Evolutionary conservation across 1,140 invertebrate species (phyloP).

Genomic region (Anadara kagoshimensis): DNA sequence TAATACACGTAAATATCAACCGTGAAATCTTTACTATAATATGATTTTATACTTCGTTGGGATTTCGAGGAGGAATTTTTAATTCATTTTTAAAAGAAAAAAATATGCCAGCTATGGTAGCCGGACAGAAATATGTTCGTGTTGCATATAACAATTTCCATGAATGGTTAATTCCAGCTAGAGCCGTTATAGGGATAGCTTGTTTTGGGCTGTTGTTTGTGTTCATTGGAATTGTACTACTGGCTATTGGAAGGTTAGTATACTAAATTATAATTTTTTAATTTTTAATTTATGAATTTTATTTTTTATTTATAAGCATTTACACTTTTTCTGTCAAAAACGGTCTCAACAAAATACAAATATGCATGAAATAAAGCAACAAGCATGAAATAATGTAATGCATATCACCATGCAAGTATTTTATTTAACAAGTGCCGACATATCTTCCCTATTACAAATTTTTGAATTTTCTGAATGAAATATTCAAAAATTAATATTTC

Average conservation of each 20-base stretch:
- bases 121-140: neutral
- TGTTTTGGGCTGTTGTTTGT: constrained; percentile 7
- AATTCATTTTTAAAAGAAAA: neutral
- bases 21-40: neutral
- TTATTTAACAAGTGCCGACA: no score
- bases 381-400: no score
- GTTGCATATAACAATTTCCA: constrained; percentile 7
- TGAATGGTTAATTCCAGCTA: constrained; percentile 8
- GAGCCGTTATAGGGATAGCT: neutral
- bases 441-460: no score
- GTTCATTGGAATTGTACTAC: constrained; percentile 2
- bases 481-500: no score
- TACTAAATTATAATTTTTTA: no score
- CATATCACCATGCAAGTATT: no score
- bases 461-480: no score
- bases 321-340: no score
- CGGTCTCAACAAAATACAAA: no score
- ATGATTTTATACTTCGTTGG: neutral
- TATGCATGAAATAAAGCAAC: no score
- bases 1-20: neutral
- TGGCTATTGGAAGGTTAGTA: constrained; percentile 12
- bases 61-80: neutral
- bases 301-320: no score
- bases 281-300: no score
- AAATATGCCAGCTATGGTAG: neutral